These are phyloP conservation scores for Drosophila peninsularis DNA, from an alignment of 2,888 invertebrate species.

Conservation along the genomic window DNA sequence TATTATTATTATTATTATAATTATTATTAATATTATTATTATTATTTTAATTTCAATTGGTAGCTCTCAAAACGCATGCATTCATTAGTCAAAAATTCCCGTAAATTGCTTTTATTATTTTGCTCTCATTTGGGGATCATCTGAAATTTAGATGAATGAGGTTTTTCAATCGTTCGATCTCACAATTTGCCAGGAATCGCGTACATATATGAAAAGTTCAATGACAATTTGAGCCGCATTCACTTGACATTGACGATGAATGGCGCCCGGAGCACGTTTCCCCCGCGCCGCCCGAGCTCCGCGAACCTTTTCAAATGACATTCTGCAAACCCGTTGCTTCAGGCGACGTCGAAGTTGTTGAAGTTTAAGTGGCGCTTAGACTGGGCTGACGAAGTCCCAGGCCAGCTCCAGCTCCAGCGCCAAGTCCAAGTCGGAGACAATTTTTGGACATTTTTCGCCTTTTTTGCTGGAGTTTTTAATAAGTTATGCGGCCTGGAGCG, in stretches of 20 bases:
- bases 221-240: constrained; percentile 43
- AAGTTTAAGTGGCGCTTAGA: constrained; percentile 78
- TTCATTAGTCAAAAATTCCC: not conserved
- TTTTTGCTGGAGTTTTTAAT: constrained; percentile 71
- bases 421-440: constrained; percentile 37
- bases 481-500: constrained; percentile 76
- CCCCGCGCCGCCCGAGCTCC: not conserved
- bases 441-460: constrained; percentile 61
- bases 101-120: not conserved
- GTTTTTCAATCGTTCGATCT: not conserved
- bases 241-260: constrained; percentile 74
- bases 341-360: constrained; percentile 31
- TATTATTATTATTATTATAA: too few relatives aligned
- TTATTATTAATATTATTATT: too few relatives aligned
- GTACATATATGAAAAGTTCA: constrained; percentile 35
- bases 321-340: constrained; percentile 59
- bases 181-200: constrained; percentile 1
- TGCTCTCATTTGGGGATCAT: constrained; percentile 30
- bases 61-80: too few relatives aligned
- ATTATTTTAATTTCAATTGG: too few relatives aligned
- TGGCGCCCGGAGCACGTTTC: constrained; percentile 81
- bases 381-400: constrained; percentile 6
- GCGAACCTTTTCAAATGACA: constrained; percentile 5
- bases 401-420: not conserved
- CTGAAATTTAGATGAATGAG: constrained; percentile 18